phyloP scores from a whole-genome alignment of 2,797 vertebrate genomes.

The Diplodus sargus region DNA sequence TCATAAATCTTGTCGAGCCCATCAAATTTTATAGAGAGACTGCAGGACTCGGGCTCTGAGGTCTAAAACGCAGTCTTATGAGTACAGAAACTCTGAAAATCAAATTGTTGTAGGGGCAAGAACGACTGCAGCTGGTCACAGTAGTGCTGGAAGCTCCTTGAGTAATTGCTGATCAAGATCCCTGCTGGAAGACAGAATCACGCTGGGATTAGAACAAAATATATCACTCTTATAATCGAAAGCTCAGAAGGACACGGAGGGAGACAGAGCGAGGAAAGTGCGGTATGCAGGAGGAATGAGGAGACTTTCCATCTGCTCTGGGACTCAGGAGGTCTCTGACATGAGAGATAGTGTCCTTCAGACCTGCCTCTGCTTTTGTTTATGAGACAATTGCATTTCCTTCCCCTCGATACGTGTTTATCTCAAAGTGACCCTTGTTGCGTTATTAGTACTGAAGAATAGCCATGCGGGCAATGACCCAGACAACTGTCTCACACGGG shows the following conservation, averaged over 20 bases:
- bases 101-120: constrained; percentile 27
- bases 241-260: constrained; percentile 60
- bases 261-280: constrained; percentile 53
- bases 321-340: constrained; percentile 47
- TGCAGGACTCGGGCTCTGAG: constrained; percentile 16
- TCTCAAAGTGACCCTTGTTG: constrained; percentile 36
- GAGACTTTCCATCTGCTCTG: constrained; percentile 61
- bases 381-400: constrained; percentile 36
- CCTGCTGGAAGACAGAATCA: constrained; percentile 25
- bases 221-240: constrained; percentile 70
- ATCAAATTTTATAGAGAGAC: constrained; percentile 20
- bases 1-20: constrained; percentile 34
- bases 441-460: constrained; percentile 51
- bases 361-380: constrained; percentile 39
- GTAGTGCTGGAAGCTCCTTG: constrained; percentile 20
- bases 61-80: constrained; percentile 14
- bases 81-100: constrained; percentile 32
- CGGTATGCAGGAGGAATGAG: constrained; percentile 41
- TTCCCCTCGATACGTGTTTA: constrained; percentile 40
- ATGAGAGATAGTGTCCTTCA: constrained; percentile 25
- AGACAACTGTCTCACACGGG: constrained; percentile 52
- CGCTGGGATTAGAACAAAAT: constrained; percentile 16
- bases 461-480: constrained; percentile 55
- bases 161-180: constrained; percentile 47
- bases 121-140: constrained; percentile 20